Conservation (phyloP, 2,888 invertebrate genomes). For the Drosophila tanythrix region DNA sequence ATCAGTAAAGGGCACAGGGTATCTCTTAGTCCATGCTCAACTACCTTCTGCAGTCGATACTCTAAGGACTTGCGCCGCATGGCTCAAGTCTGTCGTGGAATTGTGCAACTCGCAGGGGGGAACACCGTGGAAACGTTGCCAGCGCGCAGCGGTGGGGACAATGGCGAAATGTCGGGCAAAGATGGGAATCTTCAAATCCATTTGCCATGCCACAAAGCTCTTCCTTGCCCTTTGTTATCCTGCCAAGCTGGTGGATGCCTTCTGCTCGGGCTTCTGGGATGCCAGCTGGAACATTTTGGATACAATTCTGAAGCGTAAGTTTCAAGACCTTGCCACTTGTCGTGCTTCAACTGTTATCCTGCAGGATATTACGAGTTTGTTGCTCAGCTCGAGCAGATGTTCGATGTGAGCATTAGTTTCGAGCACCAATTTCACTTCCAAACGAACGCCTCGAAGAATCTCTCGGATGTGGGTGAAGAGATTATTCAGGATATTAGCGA, state of each 20-base stretch:
- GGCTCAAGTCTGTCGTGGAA: constrained; percentile 89
- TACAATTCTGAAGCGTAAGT: constrained; percentile 88
- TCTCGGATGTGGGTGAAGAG: constrained; percentile 86
- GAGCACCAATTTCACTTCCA: constrained; percentile 87
- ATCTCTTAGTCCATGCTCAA: background rate
- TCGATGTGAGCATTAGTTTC: constrained; percentile 88
- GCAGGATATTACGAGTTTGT: constrained; percentile 87
- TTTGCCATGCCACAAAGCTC: constrained; percentile 87
- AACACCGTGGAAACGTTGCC: constrained; percentile 90
- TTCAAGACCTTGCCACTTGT: too few relatives aligned
- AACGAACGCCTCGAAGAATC: constrained; percentile 86
- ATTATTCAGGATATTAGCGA: constrained; percentile 86
- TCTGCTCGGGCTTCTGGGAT: constrained; percentile 89
- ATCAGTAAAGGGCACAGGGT: background rate
- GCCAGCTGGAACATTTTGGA: constrained; percentile 88
- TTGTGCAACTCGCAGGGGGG: constrained; percentile 91
- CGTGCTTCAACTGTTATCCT: background rate
- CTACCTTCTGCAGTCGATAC: constrained; percentile 86
- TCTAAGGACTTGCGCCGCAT: constrained; percentile 89
- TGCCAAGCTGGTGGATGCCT: constrained; percentile 88
- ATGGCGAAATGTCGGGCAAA: constrained; percentile 87
- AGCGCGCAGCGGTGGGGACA: constrained; percentile 87
- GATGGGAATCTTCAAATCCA: constrained; percentile 85
- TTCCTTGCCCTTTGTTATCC: constrained; percentile 87
- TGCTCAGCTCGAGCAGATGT: constrained; percentile 87